Percentiles rank a stretch among this genome's conserved stretches.
Evolutionary conservation across 1,140 invertebrate species (phyloP).

Genomic region (Odontomachus brunneus): DNA sequence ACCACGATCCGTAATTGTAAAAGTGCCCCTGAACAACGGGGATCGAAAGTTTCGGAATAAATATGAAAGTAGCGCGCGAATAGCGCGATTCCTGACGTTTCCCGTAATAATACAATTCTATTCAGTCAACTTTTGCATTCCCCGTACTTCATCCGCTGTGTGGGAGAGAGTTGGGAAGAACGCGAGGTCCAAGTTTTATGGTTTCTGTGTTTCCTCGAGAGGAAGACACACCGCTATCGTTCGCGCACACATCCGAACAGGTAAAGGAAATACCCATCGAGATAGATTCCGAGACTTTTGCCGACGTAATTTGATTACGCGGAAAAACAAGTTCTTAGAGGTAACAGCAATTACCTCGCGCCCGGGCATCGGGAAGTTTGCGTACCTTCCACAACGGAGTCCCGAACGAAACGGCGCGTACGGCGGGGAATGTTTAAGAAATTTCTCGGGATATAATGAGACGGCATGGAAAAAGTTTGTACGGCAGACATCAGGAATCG

Average conservation of each 20-base stretch:
- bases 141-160: slow-evolving; percentile 21
- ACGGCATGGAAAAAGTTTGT: slow-evolving; percentile 50
- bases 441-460: slow-evolving; percentile 50
- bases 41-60: slow-evolving; percentile 27
- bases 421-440: slow-evolving; percentile 43
- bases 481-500: slow-evolving; percentile 40
- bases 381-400: slow-evolving; percentile 27
- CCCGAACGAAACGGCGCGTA: slow-evolving; percentile 11
- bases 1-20: slow-evolving; percentile 20
- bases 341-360: slow-evolving; percentile 43
- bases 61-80: slow-evolving; percentile 21
- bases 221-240: not conserved
- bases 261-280: slow-evolving; percentile 43
- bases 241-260: slow-evolving; percentile 34
- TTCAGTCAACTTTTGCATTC: slow-evolving; percentile 42
- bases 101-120: slow-evolving; percentile 41
- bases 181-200: slow-evolving; percentile 14
- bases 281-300: slow-evolving; percentile 24
- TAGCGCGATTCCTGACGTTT: slow-evolving; percentile 3
- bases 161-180: slow-evolving; percentile 29
- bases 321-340: slow-evolving; percentile 49
- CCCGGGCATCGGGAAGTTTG: slow-evolving; percentile 35
- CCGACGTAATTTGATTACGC: slow-evolving; percentile 52
- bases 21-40: not conserved
- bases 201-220: slow-evolving; percentile 34